Evolutionary conservation across 1,140 invertebrate species (phyloP).

Genomic region (Sipha flava): DNA sequence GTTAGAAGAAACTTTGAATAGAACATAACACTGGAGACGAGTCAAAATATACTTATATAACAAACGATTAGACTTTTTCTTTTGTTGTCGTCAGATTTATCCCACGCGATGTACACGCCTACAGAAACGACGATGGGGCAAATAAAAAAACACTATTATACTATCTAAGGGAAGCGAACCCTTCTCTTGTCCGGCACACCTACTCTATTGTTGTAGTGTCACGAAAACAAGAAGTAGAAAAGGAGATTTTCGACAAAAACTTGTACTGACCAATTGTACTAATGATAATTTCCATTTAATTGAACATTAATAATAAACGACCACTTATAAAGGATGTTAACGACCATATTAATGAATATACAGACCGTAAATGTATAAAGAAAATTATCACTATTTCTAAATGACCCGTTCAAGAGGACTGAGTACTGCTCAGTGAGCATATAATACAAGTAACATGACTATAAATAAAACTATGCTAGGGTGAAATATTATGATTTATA

Average conservation of each 20-base stretch:
- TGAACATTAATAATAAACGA: not conserved
- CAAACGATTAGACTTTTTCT: not conserved
- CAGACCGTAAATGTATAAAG: not conserved
- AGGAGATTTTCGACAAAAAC: not conserved
- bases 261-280: not conserved
- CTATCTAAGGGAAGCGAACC: not conserved
- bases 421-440: no score
- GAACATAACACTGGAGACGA: not conserved
- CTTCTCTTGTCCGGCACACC: not conserved
- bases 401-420: not conserved
- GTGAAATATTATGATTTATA: no score
- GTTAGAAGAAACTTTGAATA: not conserved
- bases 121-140: not conserved
- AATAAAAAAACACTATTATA: not conserved
- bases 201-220: not conserved
- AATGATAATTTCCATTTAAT: conserved; percentile 12
- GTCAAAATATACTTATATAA: not conserved
- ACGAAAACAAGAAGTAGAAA: not conserved
- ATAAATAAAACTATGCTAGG: no score
- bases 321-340: not conserved
- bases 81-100: not conserved
- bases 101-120: conserved; percentile 1
- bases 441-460: no score
- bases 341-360: not conserved
- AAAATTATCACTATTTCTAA: not conserved